Evolutionary conservation across 2,797 vertebrate species (phyloP), one percentile per base, ranked within the genome.

Genomic region (Pangasius macronema): DNA sequence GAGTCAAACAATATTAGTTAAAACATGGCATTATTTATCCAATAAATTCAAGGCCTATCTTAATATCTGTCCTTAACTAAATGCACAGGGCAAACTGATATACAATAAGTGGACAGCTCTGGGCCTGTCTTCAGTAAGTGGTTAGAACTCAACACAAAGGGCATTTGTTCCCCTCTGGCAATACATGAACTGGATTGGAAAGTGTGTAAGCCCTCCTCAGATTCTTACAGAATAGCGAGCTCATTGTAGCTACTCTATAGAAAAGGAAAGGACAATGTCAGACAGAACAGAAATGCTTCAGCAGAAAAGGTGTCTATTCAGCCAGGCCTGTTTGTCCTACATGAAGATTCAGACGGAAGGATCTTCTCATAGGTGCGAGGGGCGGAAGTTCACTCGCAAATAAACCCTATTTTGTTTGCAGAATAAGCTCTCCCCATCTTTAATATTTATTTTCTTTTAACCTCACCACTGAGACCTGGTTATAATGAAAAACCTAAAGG

Each of bases 151-250:
- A 89, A 89, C 90, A 96, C 94, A 95, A 95, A 92, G 91, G 88
- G 59, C 88, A 87, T 93, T 94, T 96, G 95, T 95, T 93, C 91
- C 88, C 89, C 85, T 87, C 89, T 93, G 92, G 94, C 93, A 92
- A 86, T 90, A 92, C 90, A 93, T 92, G 88, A 94, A 94, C 90
- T 93, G 88, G 86, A 83, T 0, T 27, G 87, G 91, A 92, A 91
- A 94, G 92, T 94, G 92, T 93, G 91, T 89, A 90, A 90, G 88
- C 88, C 82, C 53, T 61, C 80, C 90, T 88, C 91, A 93, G 90
- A 94, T 91, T 91, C 91, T 91, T 51, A 82, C 83, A 89, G 88
- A 88, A 86, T 70, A 84, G 87, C 24, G 51, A 73, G 22, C 83
- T 73, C 67, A 84, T 84, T 72, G 83, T 84, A 36, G 83, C 67